These are phyloP conservation scores for Eristalis intricaria DNA, from an alignment of 2,888 invertebrate species.

Conservation along the genomic window DNA sequence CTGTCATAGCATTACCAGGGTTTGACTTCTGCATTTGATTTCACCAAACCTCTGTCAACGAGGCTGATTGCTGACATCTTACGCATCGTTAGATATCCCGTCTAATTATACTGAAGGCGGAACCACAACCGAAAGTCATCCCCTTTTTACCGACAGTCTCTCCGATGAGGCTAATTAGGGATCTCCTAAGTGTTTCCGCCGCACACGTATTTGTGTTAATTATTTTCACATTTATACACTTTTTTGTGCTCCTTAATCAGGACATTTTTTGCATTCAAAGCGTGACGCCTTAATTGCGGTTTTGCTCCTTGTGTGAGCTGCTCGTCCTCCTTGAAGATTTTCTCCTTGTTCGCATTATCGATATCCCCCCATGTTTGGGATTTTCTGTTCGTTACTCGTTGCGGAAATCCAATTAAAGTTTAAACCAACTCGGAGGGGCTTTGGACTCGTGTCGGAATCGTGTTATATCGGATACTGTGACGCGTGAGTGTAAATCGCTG, in stretches of 20 bases:
- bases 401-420: conserved; percentile 63
- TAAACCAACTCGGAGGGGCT: conserved; percentile 32
- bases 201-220: background rate
- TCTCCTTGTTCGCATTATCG: background rate
- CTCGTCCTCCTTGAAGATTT: background rate
- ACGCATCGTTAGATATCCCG: conserved; percentile 30
- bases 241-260: background rate
- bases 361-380: background rate
- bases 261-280: background rate
- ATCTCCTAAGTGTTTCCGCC: conserved; percentile 24
- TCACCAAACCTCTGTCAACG: background rate
- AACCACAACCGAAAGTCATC: conserved; percentile 31
- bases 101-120: conserved; percentile 48
- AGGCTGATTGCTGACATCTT: conserved; percentile 48
- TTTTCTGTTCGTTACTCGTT: background rate
- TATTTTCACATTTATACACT: background rate
- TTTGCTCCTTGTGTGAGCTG: background rate
- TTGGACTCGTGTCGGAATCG: background rate
- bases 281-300: background rate
- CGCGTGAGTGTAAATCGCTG: conserved; percentile 51
- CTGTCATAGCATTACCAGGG: background rate
- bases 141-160: conserved; percentile 1
- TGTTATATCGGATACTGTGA: background rate
- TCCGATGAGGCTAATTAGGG: conserved; percentile 56
- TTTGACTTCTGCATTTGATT: background rate